These are phyloP conservation scores for Halcyon senegalensis DNA, from an alignment of 2,113 vertebrate species.

Conservation along the genomic window DNA sequence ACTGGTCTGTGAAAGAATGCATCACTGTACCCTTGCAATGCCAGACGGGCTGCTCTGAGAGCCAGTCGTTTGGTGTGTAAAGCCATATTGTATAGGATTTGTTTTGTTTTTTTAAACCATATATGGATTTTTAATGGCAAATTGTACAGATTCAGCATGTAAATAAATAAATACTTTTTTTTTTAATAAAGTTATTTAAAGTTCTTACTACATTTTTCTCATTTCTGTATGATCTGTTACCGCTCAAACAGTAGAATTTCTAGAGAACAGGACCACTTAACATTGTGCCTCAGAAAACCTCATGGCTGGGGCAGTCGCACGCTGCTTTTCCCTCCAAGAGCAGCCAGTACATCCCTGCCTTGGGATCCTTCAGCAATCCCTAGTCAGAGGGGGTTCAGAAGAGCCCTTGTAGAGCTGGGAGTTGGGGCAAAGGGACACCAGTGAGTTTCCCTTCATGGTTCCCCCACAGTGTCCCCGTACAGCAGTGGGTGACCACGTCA, in stretches of 20 bases:
- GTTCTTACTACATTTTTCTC: neutral
- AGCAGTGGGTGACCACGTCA: fast-evolving
- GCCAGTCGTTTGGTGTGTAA: conserved; percentile 26
- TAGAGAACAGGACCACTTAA: neutral
- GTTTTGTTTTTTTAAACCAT: neutral
- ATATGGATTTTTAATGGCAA: conserved; percentile 56
- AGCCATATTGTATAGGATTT: conserved; percentile 53
- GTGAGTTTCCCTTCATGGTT: neutral
- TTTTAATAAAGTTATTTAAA: conserved; percentile 69
- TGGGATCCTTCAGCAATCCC: neutral
- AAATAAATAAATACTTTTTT: conserved; percentile 47
- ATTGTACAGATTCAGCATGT: conserved; percentile 58
- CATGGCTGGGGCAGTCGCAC: fast-evolving
- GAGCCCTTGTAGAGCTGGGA: neutral
- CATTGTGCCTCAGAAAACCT: neutral
- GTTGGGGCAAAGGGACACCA: neutral
- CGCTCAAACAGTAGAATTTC: neutral
- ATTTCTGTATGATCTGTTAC: neutral
- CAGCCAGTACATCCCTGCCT: neutral
- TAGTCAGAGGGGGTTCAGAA: neutral
- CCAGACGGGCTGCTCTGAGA: conserved; percentile 43
- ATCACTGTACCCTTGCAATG: neutral
- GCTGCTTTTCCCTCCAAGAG: neutral
- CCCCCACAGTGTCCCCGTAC: neutral
- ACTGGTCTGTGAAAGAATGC: conserved; percentile 11